phyloP scores from a whole-genome alignment of 2,113 vertebrate genomes.

The Chlamydotis undulata region DNA sequence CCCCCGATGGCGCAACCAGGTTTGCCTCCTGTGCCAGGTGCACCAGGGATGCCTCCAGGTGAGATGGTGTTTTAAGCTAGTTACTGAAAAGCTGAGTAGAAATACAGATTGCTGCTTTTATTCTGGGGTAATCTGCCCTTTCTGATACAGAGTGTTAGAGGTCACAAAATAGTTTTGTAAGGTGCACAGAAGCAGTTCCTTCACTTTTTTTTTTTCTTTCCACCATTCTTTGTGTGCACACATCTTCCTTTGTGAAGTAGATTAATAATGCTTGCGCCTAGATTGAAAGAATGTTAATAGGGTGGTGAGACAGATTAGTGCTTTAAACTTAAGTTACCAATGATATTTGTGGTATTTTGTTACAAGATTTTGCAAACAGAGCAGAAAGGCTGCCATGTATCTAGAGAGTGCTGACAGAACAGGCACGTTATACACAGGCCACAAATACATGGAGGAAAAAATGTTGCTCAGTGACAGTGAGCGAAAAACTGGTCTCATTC shows the following conservation, averaged over 20 bases:
- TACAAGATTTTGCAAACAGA: background rate
- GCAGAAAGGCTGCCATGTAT: background rate
- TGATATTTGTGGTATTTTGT: background rate
- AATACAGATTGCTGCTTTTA: background rate
- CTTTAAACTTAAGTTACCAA: background rate
- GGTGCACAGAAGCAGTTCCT: background rate
- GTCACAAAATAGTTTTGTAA: background rate
- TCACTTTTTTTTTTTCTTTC: background rate
- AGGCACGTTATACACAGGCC: background rate
- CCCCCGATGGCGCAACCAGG: constrained; percentile 91
- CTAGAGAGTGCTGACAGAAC: background rate
- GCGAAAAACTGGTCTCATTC: background rate
- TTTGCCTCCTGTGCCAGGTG: constrained; percentile 85
- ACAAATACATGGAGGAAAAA: background rate
- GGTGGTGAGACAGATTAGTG: background rate
- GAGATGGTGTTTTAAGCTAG: background rate
- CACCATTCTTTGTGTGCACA: accelerated
- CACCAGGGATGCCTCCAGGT: constrained; percentile 90
- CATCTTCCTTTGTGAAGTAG: background rate
- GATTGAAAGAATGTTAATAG: background rate
- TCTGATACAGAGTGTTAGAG: background rate
- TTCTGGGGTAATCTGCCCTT: background rate
- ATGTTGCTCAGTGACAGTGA: background rate
- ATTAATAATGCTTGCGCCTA: background rate
- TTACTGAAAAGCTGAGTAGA: background rate